Base-by-base conservation (phyloP, 2,888 invertebrate genomes). In the Lymantria monacha region DNA sequence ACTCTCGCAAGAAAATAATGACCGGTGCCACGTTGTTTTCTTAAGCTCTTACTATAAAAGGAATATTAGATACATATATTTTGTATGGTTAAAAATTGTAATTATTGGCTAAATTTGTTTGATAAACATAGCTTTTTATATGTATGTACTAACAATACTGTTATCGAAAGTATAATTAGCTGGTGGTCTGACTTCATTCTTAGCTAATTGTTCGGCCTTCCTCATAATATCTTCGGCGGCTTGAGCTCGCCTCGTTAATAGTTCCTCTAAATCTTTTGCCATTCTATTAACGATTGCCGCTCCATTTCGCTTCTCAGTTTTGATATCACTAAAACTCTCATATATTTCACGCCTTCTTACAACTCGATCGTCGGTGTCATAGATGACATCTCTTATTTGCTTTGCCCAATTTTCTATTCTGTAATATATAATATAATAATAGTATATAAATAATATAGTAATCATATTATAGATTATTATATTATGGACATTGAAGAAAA, bases 341-440 rank as follows among this genome's bases (percentile, higher is more conserved):
- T 80, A 45, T 1, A 91, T 61, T 1, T 76, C 68, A 1, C 80
- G 76, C 53, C 80, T 68, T 1, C 81, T 82, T 0, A 88, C 87
- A 7, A 89, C 81, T 12, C 69, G 69, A 8, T 72, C 63, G 57
- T 90, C 87, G 42, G 72, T 81, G 37, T 81, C 70, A 31, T 68
- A 63, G 0, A 91, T 54, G 43, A 68, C 75, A 10, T 76, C 66
- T 1, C 84, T 83, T 67, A 90, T 81, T 48, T 76, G 69, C 48
- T 76, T 49, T 0, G 91, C 90, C 91, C 91, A 91, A 60, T 69
- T 59, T 66, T 80, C 70, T 41, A 91, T 65, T 52, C 90, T 91
- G 58, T 42, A 30, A 55, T 42, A 22, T 33, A 8, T 33, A 33
- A 33, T 8, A 33, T 8, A 33, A 7, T 40, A 15, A 46, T 49